phyloP scores from a whole-genome alignment of 2,797 vertebrate genomes.

The Octomys mimax region DNA sequence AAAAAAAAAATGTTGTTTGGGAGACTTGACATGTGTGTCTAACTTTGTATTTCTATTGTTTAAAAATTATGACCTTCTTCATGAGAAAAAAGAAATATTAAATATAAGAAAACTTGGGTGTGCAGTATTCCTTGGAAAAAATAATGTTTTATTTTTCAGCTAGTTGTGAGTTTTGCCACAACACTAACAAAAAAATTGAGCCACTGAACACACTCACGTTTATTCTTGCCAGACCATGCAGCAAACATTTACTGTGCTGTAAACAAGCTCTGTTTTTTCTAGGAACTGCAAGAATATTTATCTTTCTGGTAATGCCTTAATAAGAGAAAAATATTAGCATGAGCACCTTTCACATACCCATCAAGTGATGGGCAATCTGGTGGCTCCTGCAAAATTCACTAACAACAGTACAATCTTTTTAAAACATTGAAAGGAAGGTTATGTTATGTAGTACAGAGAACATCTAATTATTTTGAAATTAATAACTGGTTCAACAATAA shows the following conservation, averaged over 20 bases:
- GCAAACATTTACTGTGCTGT: not conserved
- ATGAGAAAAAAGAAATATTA: not conserved
- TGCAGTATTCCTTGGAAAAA: not conserved
- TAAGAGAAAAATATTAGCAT: not conserved
- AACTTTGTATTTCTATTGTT: conserved; percentile 5
- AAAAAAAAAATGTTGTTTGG: not conserved
- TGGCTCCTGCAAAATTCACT: not conserved
- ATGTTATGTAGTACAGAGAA: not conserved
- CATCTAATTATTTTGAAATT: not conserved
- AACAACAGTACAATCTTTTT: not conserved
- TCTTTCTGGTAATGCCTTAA: conserved; percentile 1
- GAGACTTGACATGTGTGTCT: not conserved
- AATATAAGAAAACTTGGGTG: not conserved
- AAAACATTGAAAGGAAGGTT: not conserved
- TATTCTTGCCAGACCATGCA: not conserved
- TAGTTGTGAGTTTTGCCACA: not conserved
- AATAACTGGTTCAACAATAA: not conserved
- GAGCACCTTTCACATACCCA: not conserved
- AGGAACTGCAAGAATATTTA: not conserved
- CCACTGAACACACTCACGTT: not conserved
- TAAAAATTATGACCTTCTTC: not conserved
- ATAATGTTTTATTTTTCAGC: not conserved
- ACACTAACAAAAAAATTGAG: not conserved
- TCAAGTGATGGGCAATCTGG: not conserved
- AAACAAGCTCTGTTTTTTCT: not conserved